phyloP scores from a whole-genome alignment of 2,113 vertebrate genomes.

The Galbula dea region DNA sequence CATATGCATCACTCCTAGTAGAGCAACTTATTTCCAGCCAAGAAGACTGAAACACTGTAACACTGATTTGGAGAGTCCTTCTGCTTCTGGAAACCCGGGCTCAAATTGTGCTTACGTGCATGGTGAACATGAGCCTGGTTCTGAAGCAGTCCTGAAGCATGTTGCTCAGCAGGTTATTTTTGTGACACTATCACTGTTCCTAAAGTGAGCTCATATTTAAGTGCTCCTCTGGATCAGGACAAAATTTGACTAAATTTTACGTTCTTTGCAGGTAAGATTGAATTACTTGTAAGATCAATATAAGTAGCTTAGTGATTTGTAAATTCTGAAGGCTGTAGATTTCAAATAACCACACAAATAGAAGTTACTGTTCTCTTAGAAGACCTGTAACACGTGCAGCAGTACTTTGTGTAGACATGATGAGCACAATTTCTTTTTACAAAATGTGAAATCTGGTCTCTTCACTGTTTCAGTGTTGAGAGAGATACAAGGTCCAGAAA shows the following conservation, averaged over 20 bases:
- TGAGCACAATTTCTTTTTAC: background rate
- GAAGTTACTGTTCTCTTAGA: background rate
- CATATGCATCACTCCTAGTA: background rate
- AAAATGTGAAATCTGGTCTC: background rate
- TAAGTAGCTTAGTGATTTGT: background rate
- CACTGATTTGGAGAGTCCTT: background rate
- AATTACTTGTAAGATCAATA: background rate
- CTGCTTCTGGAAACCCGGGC: background rate
- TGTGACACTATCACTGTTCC: background rate
- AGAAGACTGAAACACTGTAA: background rate
- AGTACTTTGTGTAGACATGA: background rate
- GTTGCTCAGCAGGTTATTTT: conserved; percentile 31
- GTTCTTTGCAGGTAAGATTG: background rate
- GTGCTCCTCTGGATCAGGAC: background rate
- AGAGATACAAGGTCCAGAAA: background rate
- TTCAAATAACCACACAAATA: background rate
- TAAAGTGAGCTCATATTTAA: background rate
- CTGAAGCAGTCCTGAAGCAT: background rate
- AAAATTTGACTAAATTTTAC: background rate
- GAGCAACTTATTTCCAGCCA: background rate
- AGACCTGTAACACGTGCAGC: background rate
- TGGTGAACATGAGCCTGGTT: conserved; percentile 1
- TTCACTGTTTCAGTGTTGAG: background rate
- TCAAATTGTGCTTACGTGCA: conserved; percentile 20
- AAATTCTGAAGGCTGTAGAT: background rate